phyloP scores from a whole-genome alignment of 2,113 vertebrate species.

The Rhinichthys klamathensis region DNA sequence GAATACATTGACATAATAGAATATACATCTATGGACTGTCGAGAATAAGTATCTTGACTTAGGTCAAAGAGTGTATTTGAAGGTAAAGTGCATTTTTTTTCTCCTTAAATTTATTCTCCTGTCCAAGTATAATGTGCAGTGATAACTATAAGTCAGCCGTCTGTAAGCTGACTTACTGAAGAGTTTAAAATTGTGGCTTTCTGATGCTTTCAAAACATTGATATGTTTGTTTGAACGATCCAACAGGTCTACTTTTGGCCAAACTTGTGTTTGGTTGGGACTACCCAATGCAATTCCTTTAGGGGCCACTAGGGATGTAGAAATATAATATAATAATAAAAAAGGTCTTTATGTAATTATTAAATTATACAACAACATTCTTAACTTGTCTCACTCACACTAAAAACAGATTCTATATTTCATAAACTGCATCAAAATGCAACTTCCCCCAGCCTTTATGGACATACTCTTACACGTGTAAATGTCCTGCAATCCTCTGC shows the following conservation, averaged over 20 bases:
- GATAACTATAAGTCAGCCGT: background rate
- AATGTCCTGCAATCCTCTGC: background rate
- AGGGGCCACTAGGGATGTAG: background rate
- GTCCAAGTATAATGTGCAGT: background rate
- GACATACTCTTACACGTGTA: background rate
- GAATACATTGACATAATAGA: background rate
- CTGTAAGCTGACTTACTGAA: background rate
- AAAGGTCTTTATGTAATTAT: no score
- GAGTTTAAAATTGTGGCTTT: background rate
- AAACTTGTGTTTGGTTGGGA: slow-evolving; percentile 1
- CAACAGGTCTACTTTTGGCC: background rate
- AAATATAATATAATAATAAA: background rate
- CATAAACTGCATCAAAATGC: background rate
- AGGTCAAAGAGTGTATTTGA: background rate
- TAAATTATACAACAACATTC: no score
- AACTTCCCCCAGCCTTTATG: background rate
- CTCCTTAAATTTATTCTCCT: background rate
- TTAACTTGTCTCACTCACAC: no score
- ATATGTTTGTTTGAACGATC: background rate
- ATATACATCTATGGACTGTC: background rate
- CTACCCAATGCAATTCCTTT: background rate
- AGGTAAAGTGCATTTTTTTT: background rate
- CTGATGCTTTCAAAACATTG: background rate
- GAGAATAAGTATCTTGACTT: background rate
- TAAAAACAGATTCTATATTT: background rate